A percentile compares a stretch with the other conserved stretches of the same genome.
phyloP scores from a whole-genome alignment of 2,888 invertebrate genomes.

The Drosophila mettleri region DNA sequence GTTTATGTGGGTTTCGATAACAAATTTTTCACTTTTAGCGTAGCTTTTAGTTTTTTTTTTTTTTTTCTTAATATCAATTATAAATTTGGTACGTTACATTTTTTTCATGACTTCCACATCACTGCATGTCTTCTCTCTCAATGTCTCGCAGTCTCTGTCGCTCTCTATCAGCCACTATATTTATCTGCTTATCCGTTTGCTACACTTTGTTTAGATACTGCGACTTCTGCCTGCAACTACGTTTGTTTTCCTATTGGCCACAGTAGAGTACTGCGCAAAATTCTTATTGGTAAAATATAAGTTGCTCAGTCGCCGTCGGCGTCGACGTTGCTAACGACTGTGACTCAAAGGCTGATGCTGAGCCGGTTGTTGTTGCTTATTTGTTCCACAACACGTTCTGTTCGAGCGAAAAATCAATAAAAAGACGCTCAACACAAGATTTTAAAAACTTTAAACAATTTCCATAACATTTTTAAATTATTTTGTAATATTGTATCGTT shows the following conservation, averaged over 20 bases:
- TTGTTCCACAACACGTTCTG: slow-evolving; percentile 16
- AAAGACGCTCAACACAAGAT: slow-evolving; percentile 5
- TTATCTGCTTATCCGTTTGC: background rate
- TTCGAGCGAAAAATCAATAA: slow-evolving; percentile 52
- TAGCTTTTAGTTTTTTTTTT: slow-evolving; percentile 10
- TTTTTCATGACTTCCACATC: slow-evolving; percentile 50
- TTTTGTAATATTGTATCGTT: background rate
- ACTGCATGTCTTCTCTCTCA: background rate
- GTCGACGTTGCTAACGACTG: slow-evolving; percentile 11
- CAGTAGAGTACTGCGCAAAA: slow-evolving; percentile 53
- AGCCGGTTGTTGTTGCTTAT: slow-evolving; percentile 36
- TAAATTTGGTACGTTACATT: slow-evolving; percentile 56
- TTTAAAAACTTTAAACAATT: background rate
- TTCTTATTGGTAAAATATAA: slow-evolving; percentile 57
- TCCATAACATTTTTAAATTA: background rate
- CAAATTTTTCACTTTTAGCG: slow-evolving; percentile 24
- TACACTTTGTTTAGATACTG: slow-evolving; percentile 11
- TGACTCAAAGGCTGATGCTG: slow-evolving; percentile 57
- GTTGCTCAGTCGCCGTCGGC: slow-evolving; percentile 19
- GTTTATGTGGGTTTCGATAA: slow-evolving; percentile 27
- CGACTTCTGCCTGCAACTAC: slow-evolving; percentile 35
- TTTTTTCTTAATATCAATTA: slow-evolving; percentile 12
- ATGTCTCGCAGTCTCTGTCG: background rate
- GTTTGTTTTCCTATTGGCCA: slow-evolving; percentile 53
- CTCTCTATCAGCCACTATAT: background rate